Conservation (phyloP, 2,113 vertebrate species). For the Actenoides lindsayi region DNA sequence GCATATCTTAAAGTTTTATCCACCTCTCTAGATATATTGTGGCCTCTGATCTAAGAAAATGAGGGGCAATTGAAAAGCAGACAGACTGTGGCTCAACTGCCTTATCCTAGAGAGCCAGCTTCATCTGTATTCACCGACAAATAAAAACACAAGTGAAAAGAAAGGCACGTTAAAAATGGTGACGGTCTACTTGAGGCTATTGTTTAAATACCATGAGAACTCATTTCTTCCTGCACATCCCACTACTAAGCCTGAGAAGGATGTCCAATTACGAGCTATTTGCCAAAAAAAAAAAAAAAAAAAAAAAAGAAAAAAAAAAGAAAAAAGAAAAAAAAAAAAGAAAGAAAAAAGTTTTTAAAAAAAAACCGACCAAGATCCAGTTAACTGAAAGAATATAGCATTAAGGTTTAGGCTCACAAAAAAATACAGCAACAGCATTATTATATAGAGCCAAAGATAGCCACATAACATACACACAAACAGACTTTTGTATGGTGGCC, state of each 20-base stretch:
- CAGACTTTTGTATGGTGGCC: background rate
- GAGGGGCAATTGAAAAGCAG: background rate
- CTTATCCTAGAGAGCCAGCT: background rate
- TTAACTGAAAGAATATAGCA: constrained; percentile 22
- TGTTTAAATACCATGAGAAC: background rate
- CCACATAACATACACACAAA: background rate
- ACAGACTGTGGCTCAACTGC: background rate
- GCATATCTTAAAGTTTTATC: background rate
- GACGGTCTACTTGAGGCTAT: background rate
- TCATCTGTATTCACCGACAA: background rate
- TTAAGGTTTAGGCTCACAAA: constrained; percentile 30
- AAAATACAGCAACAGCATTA: background rate
- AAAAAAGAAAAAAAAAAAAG: background rate
- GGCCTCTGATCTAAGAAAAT: background rate
- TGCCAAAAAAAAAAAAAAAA: background rate
- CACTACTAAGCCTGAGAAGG: background rate
- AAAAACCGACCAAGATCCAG: constrained; percentile 25
- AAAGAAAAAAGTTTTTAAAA: background rate
- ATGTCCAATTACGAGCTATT: background rate
- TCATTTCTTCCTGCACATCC: background rate
- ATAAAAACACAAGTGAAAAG: constrained; percentile 2
- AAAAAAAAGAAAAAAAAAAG: background rate
- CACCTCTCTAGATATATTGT: background rate
- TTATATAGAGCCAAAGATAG: background rate
- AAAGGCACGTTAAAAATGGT: background rate